These are phyloP conservation scores for Charaxes varanes DNA, from an alignment of 1,140 invertebrate genomes.

Conservation along the genomic window DNA sequence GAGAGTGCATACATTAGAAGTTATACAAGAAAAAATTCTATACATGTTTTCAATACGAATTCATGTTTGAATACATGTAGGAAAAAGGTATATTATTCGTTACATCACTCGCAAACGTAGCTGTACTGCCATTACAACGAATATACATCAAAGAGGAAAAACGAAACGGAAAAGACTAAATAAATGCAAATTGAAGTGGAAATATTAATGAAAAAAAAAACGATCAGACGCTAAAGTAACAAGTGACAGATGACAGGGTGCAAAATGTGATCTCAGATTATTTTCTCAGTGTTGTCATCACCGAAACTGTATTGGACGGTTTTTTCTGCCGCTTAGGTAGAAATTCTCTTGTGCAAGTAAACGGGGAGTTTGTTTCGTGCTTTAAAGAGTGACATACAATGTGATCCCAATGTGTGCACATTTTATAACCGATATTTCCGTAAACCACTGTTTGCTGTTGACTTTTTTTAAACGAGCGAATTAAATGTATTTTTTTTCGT, in stretches of 20 bases:
- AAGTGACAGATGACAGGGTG: background rate
- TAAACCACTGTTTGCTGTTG: conserved; percentile 5
- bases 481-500: conserved; percentile 2
- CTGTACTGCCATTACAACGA: conserved; percentile 1
- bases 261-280: conserved; percentile 5
- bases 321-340: background rate
- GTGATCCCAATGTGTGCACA: conserved; percentile 7
- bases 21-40: too few relatives aligned
- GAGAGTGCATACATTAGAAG: too few relatives aligned
- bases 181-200: background rate
- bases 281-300: background rate
- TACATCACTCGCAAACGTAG: background rate
- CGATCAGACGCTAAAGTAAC: background rate
- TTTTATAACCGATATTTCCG: conserved; percentile 6
- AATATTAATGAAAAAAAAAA: background rate
- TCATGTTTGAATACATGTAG: too few relatives aligned
- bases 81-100: background rate
- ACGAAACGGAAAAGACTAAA: background rate
- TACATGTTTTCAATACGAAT: too few relatives aligned
- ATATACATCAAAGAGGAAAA: background rate
- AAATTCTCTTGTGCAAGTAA: conserved; percentile 22
- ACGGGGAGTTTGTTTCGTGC: conserved; percentile 27
- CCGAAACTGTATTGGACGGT: background rate
- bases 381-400: conserved; percentile 25
- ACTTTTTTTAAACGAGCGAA: conserved; percentile 6